A percentile compares a stretch with the other conserved stretches of the same genome.
Conservation (phyloP, 2,797 vertebrate species). For the Gymnopithys bicolor region DNA sequence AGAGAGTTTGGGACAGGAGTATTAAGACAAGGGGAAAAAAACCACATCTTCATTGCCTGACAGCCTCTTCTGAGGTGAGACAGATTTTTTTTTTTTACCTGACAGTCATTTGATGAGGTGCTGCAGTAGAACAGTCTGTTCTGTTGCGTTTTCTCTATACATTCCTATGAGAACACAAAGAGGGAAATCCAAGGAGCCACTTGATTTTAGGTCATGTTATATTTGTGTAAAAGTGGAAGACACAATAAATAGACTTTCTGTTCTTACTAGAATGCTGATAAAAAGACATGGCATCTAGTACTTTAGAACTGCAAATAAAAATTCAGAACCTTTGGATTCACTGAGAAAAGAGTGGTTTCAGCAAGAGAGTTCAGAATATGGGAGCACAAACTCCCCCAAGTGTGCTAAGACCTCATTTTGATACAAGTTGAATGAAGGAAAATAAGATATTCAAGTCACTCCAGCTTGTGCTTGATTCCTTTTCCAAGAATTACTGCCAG, state of each 20-base stretch:
- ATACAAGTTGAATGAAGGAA: neutral
- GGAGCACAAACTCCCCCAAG: neutral
- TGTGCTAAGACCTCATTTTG: neutral
- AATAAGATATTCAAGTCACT: neutral
- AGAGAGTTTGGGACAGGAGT: neutral
- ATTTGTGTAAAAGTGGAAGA: neutral
- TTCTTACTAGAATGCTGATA: neutral
- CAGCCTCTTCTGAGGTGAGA: neutral
- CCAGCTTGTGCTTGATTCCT: neutral
- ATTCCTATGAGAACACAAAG: neutral
- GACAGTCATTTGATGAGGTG: conserved; percentile 2
- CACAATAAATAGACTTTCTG: neutral
- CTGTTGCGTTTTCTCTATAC: conserved; percentile 5
- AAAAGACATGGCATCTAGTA: neutral
- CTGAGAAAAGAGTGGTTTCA: neutral
- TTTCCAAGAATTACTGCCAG: neutral
- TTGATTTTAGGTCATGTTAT: conserved; percentile 16
- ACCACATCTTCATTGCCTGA: neutral
- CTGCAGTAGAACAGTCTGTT: conserved; percentile 15
- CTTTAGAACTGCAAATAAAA: neutral
- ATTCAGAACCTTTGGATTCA: neutral
- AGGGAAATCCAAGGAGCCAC: neutral
- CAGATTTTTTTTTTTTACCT: neutral
- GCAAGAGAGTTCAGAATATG: neutral
- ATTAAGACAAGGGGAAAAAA: neutral